Base-by-base conservation (phyloP, 2,113 vertebrate genomes). In the Nothocercus julius region DNA sequence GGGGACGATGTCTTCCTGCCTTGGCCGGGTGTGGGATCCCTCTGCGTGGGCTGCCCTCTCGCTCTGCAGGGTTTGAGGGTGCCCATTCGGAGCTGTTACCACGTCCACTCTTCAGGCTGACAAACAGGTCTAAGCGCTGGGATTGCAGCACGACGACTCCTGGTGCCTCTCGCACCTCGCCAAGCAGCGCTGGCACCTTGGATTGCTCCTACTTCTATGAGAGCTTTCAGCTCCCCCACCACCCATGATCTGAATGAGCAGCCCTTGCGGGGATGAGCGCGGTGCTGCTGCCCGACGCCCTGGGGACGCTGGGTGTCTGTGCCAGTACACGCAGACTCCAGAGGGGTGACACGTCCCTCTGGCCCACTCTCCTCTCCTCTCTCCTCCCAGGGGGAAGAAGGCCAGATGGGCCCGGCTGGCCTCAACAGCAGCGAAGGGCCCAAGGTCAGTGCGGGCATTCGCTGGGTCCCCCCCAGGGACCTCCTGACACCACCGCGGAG, bases 381-480 rank as follows among this genome's bases (percentile, higher is more conserved):
- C 76, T 75, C 59, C 42, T 79, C 87, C 74, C 97, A 99, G 99
- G 99, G 98, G 21, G 94, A 97, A 59, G 98, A 97, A 90, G 99
- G 99, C 24, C 98, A 98, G 74, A 95, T 96, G 0, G 99, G 98
- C 14, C 95, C 70, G 1, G 96, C 92, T 27, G 98, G 98, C 42
- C 98, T 98, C 82, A 95, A 98, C 93, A 98, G 98, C 94, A 96
- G 96, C 0, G 94, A 91, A 47, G 98, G 98, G 86, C 90, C 95
- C 90, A 99, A 99, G 98, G 99, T 99, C 85, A 98, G 98, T 17
- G 8, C 38, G 4, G 0, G 3, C 0, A 7, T 20, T 13, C 6
- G 24, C 3, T 2, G 13, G 14, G 30, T 5, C 5, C n/a, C 22
- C 12, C 36, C 59, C 47, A 7, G 45, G 45, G 45, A 7, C 20